phyloP scores from a whole-genome alignment of 2,113 vertebrate species.

The Lepisosteus oculatus region DNA sequence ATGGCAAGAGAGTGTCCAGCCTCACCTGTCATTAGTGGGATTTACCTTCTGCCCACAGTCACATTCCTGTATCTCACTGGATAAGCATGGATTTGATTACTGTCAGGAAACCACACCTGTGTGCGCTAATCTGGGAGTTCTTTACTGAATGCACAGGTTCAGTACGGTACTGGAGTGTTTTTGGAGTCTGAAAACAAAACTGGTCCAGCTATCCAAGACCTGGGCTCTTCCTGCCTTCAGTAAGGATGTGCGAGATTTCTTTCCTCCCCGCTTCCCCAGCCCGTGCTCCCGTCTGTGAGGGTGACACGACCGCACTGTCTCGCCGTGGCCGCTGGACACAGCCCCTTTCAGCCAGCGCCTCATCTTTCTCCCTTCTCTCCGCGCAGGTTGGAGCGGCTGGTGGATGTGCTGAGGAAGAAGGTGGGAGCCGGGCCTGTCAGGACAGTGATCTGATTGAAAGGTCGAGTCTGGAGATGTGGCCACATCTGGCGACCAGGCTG shows the following conservation, averaged over 20 bases:
- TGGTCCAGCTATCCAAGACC: too few species aligned
- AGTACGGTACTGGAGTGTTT: not conserved
- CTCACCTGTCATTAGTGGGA: too few species aligned
- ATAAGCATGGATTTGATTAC: not conserved
- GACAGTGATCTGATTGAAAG: conserved; percentile 83
- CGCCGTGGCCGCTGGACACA: conserved; percentile 51
- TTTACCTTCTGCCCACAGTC: not conserved
- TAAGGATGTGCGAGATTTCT: not conserved
- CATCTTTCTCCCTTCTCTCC: conserved; percentile 48
- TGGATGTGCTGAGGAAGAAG: conserved; percentile 95
- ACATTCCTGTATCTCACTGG: not conserved
- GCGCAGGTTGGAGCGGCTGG: conserved; percentile 89
- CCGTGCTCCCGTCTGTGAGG: conserved; percentile 43
- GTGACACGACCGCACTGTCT: conserved; percentile 60
- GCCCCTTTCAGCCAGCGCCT: conserved; percentile 58
- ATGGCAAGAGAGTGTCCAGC: too few species aligned
- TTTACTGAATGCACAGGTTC: not conserved
- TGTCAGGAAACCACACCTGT: conserved; percentile 8
- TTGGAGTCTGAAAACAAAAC: not conserved
- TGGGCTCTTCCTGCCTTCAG: too few species aligned
- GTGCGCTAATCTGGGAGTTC: not conserved
- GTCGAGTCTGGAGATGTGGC: conserved; percentile 64
- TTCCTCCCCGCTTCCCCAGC: not conserved
- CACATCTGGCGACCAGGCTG: conserved; percentile 91
- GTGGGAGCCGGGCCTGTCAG: conserved; percentile 86